Evolutionary conservation across 2,797 vertebrate species (phyloP), one percentile per base, ranked within the genome.

Genomic region (Cygnus olor): DNA sequence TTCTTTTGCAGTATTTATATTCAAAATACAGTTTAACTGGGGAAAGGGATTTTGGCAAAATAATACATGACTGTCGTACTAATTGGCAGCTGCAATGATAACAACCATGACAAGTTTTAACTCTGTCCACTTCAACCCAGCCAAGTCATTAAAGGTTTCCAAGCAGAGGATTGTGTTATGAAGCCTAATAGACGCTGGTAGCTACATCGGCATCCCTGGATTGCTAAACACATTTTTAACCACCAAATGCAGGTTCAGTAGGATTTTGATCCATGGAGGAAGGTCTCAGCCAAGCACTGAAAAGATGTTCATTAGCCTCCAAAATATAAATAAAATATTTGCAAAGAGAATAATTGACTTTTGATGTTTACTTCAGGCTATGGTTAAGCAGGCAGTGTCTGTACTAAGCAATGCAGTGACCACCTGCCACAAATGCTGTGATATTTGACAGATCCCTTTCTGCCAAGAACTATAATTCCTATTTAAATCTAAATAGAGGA

Each of bases 241-340:
- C 88, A 93, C 56, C 64, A 77, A 88, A 78, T n/a, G 66, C 87
- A 80, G 91, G 91, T 93, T 93, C 63, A 28, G 47, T 24, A 44
- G 40, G 86, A 38, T 95, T 96, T 96, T 96, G 88, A 89, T 86
- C 95, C 19, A 3, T 18, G 17, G 57, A 93, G 56, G 63, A 94
- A 91, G 74, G 61, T 69, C 74, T 86, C 51, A 91, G 89, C 85
- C 82, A 91, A 93, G 85, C 81, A 6, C 76, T 94, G 87, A 80
- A 79, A 96, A 95, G 95, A 90, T 58, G 85, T 94, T 91, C 81
- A 57, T 93, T 89, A 96, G 84, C 74, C 84, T 96, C 86, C 82
- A 87, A 88, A 93, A 94, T 93, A 95, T 63, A 95, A 91, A 95
- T 96, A 88, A 96, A 97, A 95, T 97, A 97, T 96, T 96, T 97